Evolutionary conservation across 2,888 invertebrate species (phyloP).

Genomic region (Hirtodrosophila alboralis): DNA sequence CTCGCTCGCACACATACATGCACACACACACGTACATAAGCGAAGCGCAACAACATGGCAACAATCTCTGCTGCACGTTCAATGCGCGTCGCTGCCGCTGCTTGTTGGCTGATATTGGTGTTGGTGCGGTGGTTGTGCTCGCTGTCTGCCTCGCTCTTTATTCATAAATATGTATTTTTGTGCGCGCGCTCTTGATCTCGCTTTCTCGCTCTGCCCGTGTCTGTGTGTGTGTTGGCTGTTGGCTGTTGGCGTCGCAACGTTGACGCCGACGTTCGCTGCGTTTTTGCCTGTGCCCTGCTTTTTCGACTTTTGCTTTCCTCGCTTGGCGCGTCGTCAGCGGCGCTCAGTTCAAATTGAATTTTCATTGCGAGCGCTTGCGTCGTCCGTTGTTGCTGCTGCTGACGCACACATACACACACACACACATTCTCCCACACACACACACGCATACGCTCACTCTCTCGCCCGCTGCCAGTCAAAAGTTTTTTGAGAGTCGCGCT

Average conservation of each 20-base stretch:
- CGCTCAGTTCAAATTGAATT: constrained; percentile 83
- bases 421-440: constrained; percentile 5
- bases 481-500: constrained; percentile 29
- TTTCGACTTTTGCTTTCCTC: constrained; percentile 73
- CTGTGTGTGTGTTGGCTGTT: too few relatives aligned
- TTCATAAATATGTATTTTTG: too few relatives aligned
- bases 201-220: constrained; percentile 15
- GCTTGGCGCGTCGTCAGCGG: constrained; percentile 67
- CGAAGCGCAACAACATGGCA: constrained; percentile 75
- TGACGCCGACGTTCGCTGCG: constrained; percentile 19
- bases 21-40: background rate
- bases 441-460: too few relatives aligned
- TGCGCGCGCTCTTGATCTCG: constrained; percentile 2
- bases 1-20: constrained; percentile 67
- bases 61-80: constrained; percentile 70
- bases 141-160: constrained; percentile 26
- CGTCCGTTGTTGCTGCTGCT: constrained; percentile 60
- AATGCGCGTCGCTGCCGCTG: constrained; percentile 33
- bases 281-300: constrained; percentile 11
- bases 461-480: constrained; percentile 3
- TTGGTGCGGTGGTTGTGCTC: constrained; percentile 32
- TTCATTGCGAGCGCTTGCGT: constrained; percentile 81
- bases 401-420: constrained; percentile 31
- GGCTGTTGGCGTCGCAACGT: constrained; percentile 11
- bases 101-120: constrained; percentile 42